Percentiles rank a stretch among this genome's conserved stretches.
These are phyloP conservation scores for Astyanax mexicanus DNA, from an alignment of 2,797 vertebrate species.

Conservation along the genomic window DNA sequence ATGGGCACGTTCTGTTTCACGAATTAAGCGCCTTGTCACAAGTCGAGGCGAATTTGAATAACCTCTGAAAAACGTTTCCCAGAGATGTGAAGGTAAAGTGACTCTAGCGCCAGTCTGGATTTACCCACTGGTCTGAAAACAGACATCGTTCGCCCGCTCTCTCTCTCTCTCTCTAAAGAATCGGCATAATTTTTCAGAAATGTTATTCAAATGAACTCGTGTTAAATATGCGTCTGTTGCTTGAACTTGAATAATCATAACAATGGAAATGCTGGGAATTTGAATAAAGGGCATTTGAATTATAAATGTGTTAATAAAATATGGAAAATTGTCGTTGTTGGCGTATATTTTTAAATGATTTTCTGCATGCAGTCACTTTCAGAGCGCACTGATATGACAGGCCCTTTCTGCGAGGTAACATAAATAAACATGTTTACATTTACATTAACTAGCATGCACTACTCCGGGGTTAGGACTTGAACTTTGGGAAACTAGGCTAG, in stretches of 20 bases:
- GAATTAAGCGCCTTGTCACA: slow-evolving; percentile 88
- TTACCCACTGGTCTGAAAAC: slow-evolving; percentile 88
- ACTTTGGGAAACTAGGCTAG: slow-evolving; percentile 71
- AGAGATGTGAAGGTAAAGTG: slow-evolving; percentile 83
- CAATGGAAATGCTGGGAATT: slow-evolving; percentile 85
- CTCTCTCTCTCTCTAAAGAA: slow-evolving; percentile 83
- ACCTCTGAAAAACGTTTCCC: slow-evolving; percentile 84
- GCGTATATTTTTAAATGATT: slow-evolving; percentile 87
- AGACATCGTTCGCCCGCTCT: slow-evolving; percentile 84
- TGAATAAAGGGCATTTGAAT: slow-evolving; percentile 90
- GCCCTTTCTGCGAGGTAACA: slow-evolving; percentile 84
- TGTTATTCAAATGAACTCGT: slow-evolving; percentile 92
- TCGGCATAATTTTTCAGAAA: slow-evolving; percentile 89
- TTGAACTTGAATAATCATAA: slow-evolving; percentile 85
- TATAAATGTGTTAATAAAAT: slow-evolving; percentile 91
- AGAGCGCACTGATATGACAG: slow-evolving; percentile 81
- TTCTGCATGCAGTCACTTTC: slow-evolving; percentile 81
- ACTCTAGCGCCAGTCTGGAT: slow-evolving; percentile 83
- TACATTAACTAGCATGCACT: slow-evolving; percentile 80
- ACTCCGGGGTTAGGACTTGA: slow-evolving; percentile 79
- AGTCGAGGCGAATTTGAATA: slow-evolving; percentile 92
- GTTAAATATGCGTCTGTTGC: slow-evolving; percentile 83
- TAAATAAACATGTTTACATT: slow-evolving; percentile 90
- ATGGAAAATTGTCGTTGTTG: slow-evolving; percentile 88
- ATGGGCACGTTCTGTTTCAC: slow-evolving; percentile 87